phyloP scores from a whole-genome alignment of 2,797 vertebrate genomes.

The Brachyrhaphis roseni region DNA sequence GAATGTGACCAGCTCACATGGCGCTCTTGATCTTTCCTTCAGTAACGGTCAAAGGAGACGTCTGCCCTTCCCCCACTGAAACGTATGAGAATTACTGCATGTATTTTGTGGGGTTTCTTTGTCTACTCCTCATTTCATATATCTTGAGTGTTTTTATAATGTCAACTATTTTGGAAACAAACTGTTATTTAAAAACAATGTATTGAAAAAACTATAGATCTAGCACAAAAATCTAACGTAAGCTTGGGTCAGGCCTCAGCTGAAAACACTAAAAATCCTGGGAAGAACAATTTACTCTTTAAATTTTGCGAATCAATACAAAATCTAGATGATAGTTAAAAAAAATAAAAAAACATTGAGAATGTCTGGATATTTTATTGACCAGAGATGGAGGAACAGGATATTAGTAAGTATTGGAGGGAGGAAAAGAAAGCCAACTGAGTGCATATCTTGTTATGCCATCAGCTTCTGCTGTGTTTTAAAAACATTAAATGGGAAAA shows the following conservation, averaged over 20 bases:
- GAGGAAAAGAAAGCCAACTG: neutral
- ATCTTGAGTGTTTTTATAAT: neutral
- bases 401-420: neutral
- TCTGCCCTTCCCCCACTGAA: neutral
- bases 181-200: neutral
- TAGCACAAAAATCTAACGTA: neutral
- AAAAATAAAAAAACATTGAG: neutral
- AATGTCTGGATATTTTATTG: neutral
- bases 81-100: neutral
- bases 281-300: neutral
- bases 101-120: neutral
- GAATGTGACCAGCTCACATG: constrained; percentile 49
- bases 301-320: neutral
- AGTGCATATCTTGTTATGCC: neutral
- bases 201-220: neutral
- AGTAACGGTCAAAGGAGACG: constrained; percentile 45
- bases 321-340: neutral
- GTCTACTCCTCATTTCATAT: neutral
- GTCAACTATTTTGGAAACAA: neutral
- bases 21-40: constrained; percentile 33
- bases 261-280: neutral
- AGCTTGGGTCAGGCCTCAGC: neutral
- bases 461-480: neutral
- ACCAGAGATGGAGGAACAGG: neutral
- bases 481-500: neutral